These are phyloP conservation scores for Pelochelys cantorii DNA, from an alignment of 2,797 vertebrate genomes.

Conservation along the genomic window DNA sequence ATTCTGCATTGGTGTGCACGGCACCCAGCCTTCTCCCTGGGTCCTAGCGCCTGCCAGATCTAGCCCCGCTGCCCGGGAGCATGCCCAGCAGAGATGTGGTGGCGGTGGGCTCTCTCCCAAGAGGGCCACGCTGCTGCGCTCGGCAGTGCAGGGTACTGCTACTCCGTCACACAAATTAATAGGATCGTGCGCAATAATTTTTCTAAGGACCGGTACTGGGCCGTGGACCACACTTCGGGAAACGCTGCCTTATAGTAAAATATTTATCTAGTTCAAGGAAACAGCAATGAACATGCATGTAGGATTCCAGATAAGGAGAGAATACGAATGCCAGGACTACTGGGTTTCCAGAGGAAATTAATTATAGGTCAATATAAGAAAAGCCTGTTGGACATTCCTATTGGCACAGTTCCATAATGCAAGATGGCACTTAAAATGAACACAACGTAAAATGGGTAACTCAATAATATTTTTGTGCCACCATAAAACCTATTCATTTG, in stretches of 20 bases:
- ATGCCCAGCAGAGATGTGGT: no score
- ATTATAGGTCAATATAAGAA: not conserved
- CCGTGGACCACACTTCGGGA: no score
- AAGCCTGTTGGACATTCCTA: not conserved
- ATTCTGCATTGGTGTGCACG: no score
- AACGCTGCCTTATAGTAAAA: not conserved
- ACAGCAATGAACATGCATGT: not conserved
- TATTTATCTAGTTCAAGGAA: not conserved
- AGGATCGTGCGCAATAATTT: no score
- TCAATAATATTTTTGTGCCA: not conserved
- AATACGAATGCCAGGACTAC: not conserved
- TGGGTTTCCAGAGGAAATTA: not conserved
- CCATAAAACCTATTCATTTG: not conserved
- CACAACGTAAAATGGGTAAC: not conserved
- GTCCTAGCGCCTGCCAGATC: no score
- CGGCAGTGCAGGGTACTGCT: no score
- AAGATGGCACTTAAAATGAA: not conserved
- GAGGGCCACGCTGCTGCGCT: no score
- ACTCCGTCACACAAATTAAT: no score
- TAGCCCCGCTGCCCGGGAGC: no score
- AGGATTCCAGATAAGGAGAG: not conserved
- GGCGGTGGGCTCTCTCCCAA: no score
- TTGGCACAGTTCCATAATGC: not conserved
- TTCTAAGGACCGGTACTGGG: no score
- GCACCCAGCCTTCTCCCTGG: no score